Evolutionary conservation across 2,888 invertebrate genomes (phyloP).

Genomic region (Xanthorhoe designata): DNA sequence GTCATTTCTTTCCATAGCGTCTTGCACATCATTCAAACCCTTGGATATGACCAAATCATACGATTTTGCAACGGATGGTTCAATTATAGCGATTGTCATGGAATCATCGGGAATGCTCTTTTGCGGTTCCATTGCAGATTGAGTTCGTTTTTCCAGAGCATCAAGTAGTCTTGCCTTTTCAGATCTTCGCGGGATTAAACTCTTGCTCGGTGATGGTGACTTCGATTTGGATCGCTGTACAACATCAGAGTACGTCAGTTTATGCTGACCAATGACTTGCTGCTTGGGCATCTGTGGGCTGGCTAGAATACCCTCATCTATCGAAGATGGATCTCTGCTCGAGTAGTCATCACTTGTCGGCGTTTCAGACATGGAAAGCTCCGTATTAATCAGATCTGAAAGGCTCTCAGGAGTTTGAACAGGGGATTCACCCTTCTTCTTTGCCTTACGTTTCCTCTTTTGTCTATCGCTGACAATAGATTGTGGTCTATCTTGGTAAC

Average conservation of each 20-base stretch:
- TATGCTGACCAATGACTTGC: constrained; percentile 56
- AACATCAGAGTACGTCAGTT: constrained; percentile 78
- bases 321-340: constrained; percentile 71
- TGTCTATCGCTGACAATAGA: constrained; percentile 67
- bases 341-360: constrained; percentile 79
- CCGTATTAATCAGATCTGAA: constrained; percentile 80
- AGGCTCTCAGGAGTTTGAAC: constrained; percentile 76
- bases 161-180: constrained; percentile 70
- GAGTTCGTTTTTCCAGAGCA: constrained; percentile 73
- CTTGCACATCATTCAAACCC: constrained; percentile 84
- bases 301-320: constrained; percentile 80
- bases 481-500: constrained; percentile 61
- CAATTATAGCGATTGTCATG: constrained; percentile 69
- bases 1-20: constrained; percentile 86
- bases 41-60: constrained; percentile 85
- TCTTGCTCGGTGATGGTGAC: constrained; percentile 79
- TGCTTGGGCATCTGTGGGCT: constrained; percentile 60
- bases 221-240: constrained; percentile 81
- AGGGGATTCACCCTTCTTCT: constrained; percentile 73
- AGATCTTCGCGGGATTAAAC: constrained; percentile 59
- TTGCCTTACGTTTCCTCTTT: constrained; percentile 74
- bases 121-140: constrained; percentile 60
- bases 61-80: constrained; percentile 75
- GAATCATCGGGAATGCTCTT: constrained; percentile 60
- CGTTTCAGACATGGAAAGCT: constrained; percentile 75